phyloP scores from a whole-genome alignment of 2,888 invertebrate genomes.

The Unio pictorum region DNA sequence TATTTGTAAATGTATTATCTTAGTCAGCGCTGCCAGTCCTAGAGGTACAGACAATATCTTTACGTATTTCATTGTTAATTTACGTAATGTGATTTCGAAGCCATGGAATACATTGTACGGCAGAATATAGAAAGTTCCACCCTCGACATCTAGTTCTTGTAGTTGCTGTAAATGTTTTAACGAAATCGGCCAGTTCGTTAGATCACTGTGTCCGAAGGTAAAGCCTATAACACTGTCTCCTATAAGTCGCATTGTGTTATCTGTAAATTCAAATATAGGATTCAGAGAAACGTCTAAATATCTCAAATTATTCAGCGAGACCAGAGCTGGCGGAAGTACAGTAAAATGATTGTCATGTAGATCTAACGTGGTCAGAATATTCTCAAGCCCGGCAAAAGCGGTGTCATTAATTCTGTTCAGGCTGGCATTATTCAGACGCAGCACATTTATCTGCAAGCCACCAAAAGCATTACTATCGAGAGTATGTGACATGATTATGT shows the following conservation, averaged over 20 bases:
- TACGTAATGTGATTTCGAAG: constrained; percentile 12
- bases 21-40: constrained; percentile 4
- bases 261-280: constrained; percentile 6
- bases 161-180: constrained; percentile 13
- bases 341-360: constrained; percentile 30
- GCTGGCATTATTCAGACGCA: no score
- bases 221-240: constrained; percentile 11
- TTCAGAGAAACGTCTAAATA: constrained; percentile 21
- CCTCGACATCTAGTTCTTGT: constrained; percentile 5
- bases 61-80: constrained; percentile 6
- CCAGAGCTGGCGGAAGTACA: constrained; percentile 24
- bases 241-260: constrained; percentile 4
- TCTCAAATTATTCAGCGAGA: constrained; percentile 17
- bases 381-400: constrained; percentile 8
- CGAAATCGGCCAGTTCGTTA: constrained; percentile 7
- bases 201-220: constrained; percentile 9
- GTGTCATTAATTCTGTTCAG: not conserved
- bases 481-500: no score
- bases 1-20: constrained; percentile 9
- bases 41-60: constrained; percentile 3
- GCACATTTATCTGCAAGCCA: no score
- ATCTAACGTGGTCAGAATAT: constrained; percentile 10
- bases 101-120: constrained; percentile 14
- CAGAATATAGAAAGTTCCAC: not conserved
- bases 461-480: no score